Evolutionary conservation across 2,888 invertebrate species (phyloP).

Genomic region (Ernsta delagoae): DNA sequence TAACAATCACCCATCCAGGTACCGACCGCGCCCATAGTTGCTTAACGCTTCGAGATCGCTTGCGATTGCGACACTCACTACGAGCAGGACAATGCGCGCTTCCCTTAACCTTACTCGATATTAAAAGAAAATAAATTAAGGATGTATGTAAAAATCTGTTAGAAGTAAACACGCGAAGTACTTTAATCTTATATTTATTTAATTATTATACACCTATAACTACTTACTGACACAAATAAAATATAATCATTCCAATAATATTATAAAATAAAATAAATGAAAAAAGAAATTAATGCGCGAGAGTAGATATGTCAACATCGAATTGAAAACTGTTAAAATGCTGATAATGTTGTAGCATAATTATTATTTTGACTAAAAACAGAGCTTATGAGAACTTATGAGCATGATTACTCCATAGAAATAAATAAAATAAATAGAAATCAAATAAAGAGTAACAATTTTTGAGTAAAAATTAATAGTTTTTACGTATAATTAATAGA

Average conservation of each 20-base stretch:
- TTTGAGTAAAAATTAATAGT: not conserved
- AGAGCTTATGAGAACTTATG: too few species aligned
- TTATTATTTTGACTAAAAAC: conserved; percentile 15
- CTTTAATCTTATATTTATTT: conserved; percentile 71
- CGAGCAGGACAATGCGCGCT: too few species aligned
- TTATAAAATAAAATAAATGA: conserved; percentile 30
- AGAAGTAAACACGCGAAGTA: conserved; percentile 40
- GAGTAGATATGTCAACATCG: conserved; percentile 32
- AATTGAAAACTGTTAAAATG: conserved; percentile 9
- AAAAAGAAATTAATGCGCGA: conserved; percentile 47
- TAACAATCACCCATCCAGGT: too few species aligned
- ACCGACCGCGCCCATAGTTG: too few species aligned
- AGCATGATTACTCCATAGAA: too few species aligned
- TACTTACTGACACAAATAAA: conserved; percentile 75
- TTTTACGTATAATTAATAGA: not conserved
- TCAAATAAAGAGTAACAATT: too few species aligned
- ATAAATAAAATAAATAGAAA: too few species aligned
- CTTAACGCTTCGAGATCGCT: too few species aligned
- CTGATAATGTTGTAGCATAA: conserved; percentile 29
- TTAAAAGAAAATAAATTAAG: too few species aligned
- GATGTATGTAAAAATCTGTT: not conserved
- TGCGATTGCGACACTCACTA: too few species aligned
- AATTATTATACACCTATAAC: conserved; percentile 82
- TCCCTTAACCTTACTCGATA: too few species aligned
- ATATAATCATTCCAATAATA: conserved; percentile 54